Evolutionary conservation across 2,888 invertebrate species (phyloP).

Genomic region (Drosophila paranaensis): DNA sequence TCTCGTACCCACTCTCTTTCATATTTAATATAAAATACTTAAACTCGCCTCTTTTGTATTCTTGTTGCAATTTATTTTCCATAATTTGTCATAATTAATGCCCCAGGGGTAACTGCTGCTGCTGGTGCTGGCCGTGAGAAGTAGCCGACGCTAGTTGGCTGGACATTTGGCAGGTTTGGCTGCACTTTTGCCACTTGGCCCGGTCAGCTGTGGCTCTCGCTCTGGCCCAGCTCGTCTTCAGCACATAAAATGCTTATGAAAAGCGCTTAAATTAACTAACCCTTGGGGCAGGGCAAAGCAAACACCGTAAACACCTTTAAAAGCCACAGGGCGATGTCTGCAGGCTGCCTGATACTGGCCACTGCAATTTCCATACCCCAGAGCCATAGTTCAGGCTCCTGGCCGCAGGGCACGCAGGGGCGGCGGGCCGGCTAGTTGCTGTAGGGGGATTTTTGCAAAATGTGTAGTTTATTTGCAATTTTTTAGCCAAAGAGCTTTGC

Average conservation of each 20-base stretch:
- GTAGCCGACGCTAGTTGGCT: conserved; percentile 21
- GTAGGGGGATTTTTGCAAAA: conserved; percentile 53
- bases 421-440: background rate
- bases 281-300: conserved; percentile 54
- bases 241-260: conserved; percentile 74
- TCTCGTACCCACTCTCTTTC: background rate
- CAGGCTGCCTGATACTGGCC: conserved; percentile 64
- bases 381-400: conserved; percentile 48
- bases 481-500: conserved; percentile 75
- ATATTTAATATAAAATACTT: conserved; percentile 68
- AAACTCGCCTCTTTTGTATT: conserved; percentile 47
- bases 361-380: conserved; percentile 68
- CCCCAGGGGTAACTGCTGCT: conserved; percentile 26
- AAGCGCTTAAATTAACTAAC: conserved; percentile 78
- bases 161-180: conserved; percentile 49
- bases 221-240: conserved; percentile 4
- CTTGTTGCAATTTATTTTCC: conserved; percentile 38
- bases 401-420: background rate
- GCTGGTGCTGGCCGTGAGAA: conserved; percentile 21
- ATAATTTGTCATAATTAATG: conserved; percentile 60
- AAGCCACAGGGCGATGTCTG: conserved; percentile 67
- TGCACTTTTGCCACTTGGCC: conserved; percentile 56
- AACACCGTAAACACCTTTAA: conserved; percentile 77
- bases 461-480: conserved; percentile 78
- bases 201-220: background rate